A percentile compares a stretch with the other conserved stretches of the same genome.
These are phyloP conservation scores for Platycheirus albimanus DNA, from an alignment of 2,888 invertebrate species.

Conservation along the genomic window DNA sequence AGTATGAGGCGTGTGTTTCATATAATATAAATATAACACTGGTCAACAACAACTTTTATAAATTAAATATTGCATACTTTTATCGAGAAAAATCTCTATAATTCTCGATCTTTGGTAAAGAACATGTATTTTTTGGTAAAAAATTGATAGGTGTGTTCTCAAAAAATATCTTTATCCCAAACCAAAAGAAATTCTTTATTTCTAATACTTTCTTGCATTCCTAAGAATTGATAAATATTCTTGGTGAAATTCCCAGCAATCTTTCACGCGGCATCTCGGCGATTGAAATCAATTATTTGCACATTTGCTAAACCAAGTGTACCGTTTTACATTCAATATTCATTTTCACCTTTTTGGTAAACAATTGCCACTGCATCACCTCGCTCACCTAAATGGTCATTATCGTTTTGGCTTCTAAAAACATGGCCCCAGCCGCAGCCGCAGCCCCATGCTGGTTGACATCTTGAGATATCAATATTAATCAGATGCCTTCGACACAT, in stretches of 20 bases:
- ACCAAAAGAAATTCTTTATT: too few species aligned
- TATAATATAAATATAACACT: too few species aligned
- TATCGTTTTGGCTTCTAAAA: constrained; percentile 56
- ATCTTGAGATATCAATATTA: constrained; percentile 71
- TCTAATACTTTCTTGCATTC: too few species aligned
- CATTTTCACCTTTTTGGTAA: constrained; percentile 40
- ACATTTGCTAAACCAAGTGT: constrained; percentile 52
- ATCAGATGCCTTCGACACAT: constrained; percentile 55
- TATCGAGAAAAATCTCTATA: too few species aligned
- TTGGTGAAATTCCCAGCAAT: background rate
- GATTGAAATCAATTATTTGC: constrained; percentile 66
- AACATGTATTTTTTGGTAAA: too few species aligned
- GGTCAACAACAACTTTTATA: too few species aligned
- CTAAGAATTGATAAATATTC: too few species aligned
- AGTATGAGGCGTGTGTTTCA: too few species aligned
- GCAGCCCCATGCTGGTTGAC: constrained; percentile 64
- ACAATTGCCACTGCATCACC: constrained; percentile 49
- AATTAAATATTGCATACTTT: too few species aligned
- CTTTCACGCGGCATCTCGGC: constrained; percentile 9
- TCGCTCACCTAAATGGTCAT: constrained; percentile 36
- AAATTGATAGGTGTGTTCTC: too few species aligned
- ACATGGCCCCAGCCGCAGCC: constrained; percentile 6
- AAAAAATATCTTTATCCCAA: too few species aligned
- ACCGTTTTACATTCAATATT: constrained; percentile 49
- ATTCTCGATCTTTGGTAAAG: too few species aligned